Base-by-base conservation (phyloP, 1,140 invertebrate species). In the Drosophila subpulchrella region DNA sequence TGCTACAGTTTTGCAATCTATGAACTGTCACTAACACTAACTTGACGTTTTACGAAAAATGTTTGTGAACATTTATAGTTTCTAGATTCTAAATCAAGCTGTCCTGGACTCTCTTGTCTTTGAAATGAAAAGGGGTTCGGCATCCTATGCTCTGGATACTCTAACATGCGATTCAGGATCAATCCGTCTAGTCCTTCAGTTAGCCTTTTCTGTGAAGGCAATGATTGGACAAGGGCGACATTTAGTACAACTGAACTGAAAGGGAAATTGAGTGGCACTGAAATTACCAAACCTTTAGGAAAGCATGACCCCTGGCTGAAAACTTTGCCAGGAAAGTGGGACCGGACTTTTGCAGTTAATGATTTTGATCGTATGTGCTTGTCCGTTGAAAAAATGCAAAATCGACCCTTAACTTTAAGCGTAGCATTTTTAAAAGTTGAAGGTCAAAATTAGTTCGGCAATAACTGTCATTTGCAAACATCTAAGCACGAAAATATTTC, bases 1-100 rank as follows among this genome's bases (percentile, higher is more conserved):
- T 20, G 20, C 20, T 20, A 65, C 39, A 78, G 78, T 81, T 85
- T 78, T 44, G 74, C 78, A 78, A 85, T 85, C 61, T 85, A 59
- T 63, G 42, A 85, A 75, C 66, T 86, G 82, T 86, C 82, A 86
- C 68, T 67, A 72, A 48, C 81, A 83, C 39, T 36, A 80, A 78
- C 57, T 85, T 65, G 74, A 74, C 78, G 75, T 78, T 81, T 72
- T 59, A 67, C 61, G 58, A 47, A 42, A 48, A 44, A 15, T 42
- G 7, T 17, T 42, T 32, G 30, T 20, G 20, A 20, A 20, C 20
- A 20, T 20, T 20, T 20, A 20, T 20, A 20, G 20, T 20, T 20
- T 20, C 20, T 20, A 20, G 20, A 1, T 20, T 20, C 20, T 20
- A 20, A 20, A 1, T 20, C 20, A 20, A 20, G 20, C 20, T 1